Percentiles rank a stretch among this genome's conserved stretches.
These are phyloP conservation scores for Coelogynopora nodosa DNA, from an alignment of 2,888 invertebrate genomes.

Conservation along the genomic window DNA sequence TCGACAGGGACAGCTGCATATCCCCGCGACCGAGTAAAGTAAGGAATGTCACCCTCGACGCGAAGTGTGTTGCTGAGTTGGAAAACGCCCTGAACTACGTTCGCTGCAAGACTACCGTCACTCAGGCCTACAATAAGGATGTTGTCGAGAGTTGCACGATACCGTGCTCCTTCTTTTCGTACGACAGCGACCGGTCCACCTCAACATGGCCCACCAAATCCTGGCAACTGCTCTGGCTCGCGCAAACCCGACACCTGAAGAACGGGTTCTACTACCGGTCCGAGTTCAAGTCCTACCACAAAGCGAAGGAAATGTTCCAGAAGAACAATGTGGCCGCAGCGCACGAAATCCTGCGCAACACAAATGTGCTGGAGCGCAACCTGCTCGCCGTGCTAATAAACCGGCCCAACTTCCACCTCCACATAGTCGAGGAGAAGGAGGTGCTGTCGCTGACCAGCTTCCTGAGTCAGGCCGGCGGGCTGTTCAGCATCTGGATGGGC, in stretches of 20 bases:
- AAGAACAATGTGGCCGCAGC: conserved; percentile 12
- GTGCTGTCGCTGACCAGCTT: conserved; percentile 45
- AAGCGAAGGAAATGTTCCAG: conserved; percentile 38
- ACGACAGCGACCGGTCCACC: conserved; percentile 41
- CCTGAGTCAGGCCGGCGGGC: conserved; percentile 44
- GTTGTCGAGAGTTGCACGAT: conserved; percentile 38
- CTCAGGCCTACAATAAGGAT: conserved; percentile 42
- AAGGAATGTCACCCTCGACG: conserved; percentile 33
- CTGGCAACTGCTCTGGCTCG: conserved; percentile 41
- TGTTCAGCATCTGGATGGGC: conserved; percentile 43
- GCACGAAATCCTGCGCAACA: conserved; percentile 19
- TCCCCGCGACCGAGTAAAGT: background rate
- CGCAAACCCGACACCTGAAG: background rate
- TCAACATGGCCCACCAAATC: conserved; percentile 45
- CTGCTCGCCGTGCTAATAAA: conserved; percentile 39
- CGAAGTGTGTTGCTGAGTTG: conserved; percentile 10
- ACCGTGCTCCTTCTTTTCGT: conserved; percentile 42
- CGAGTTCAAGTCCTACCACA: conserved; percentile 38
- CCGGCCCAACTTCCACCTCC: conserved; percentile 44
- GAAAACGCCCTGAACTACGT: conserved; percentile 14
- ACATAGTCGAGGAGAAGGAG: conserved; percentile 45
- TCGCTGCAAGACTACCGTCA: conserved; percentile 38
- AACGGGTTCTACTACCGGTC: conserved; percentile 4
- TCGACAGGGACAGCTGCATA: conserved; percentile 27
- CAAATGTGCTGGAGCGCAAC: conserved; percentile 42